A percentile compares a stretch with the other conserved stretches of the same genome.
Evolutionary conservation across 2,113 vertebrate genomes (phyloP).

Genomic region (Australoheros scitulus): DNA sequence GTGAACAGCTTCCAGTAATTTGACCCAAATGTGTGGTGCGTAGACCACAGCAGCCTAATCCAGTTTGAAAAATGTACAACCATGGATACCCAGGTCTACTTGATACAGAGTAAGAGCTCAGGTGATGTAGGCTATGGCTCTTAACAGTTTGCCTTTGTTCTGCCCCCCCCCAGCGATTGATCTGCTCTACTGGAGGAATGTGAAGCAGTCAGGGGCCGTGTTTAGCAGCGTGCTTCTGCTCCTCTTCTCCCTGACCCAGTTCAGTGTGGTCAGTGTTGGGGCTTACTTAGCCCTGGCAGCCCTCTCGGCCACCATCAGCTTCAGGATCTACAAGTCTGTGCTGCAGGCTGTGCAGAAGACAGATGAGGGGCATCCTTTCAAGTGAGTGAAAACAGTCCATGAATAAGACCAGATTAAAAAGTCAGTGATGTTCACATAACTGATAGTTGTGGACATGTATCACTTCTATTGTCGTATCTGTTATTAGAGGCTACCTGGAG

Average conservation of each 20-base stretch:
- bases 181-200: constrained; percentile 96
- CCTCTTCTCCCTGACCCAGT: constrained; percentile 98
- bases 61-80: constrained; percentile 21
- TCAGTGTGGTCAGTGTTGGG: constrained; percentile 96
- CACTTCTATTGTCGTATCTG: background rate
- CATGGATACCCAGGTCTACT: background rate
- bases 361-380: constrained; percentile 97
- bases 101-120: background rate
- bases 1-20: constrained; percentile 65
- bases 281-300: constrained; percentile 95
- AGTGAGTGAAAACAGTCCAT: constrained; percentile 78
- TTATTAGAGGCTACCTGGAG: constrained; percentile 91
- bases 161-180: constrained; percentile 86
- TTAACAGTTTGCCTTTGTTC: constrained; percentile 35
- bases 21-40: constrained; percentile 70
- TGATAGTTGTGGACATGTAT: background rate
- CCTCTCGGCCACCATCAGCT: constrained; percentile 97
- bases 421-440: background rate
- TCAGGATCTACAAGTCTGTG: constrained; percentile 99
- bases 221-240: constrained; percentile 94
- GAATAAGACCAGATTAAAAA: background rate
- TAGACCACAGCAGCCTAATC: constrained; percentile 19
- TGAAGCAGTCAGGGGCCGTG: constrained; percentile 93
- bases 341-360: constrained; percentile 99
- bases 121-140: background rate